Conservation (phyloP, 2,113 vertebrate species). For the Centrocercus urophasianus region DNA sequence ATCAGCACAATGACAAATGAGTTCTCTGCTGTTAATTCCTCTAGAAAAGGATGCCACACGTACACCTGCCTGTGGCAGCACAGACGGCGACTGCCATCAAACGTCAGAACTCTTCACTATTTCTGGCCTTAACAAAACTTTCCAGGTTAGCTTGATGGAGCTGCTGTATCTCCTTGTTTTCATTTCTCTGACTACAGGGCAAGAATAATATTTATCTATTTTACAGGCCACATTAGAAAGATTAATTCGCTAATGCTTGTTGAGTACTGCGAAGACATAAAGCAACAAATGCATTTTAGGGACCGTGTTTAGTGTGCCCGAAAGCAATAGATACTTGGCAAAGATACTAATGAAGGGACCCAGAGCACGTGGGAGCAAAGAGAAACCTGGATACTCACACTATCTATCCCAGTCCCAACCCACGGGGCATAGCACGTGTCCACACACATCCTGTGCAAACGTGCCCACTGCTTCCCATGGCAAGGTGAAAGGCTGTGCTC, state of each 20-base stretch:
- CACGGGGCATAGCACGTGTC: neutral
- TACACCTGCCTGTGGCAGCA: neutral
- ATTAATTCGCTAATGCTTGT: neutral
- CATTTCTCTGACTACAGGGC: neutral
- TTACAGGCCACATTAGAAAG: neutral
- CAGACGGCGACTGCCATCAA: neutral
- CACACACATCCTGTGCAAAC: fast-evolving
- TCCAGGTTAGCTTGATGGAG: neutral
- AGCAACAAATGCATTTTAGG: neutral
- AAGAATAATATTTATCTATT: constrained; percentile 32
- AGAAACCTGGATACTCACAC: neutral
- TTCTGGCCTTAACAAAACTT: neutral
- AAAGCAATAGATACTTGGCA: neutral
- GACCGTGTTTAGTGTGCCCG: neutral
- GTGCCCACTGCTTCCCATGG: neutral
- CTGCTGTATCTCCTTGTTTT: neutral
- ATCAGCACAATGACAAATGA: neutral
- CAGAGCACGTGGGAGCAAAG: fast-evolving
- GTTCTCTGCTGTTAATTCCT: neutral
- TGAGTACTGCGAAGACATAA: neutral
- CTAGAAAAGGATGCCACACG: neutral
- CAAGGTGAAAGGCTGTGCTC: neutral
- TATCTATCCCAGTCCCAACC: neutral
- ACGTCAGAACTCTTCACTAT: neutral
- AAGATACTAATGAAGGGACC: neutral